Percentiles rank a stretch among this genome's conserved stretches.
Evolutionary conservation across 64 coral and sea anemone species (phyloP).

Genomic region (Trachythela sp.): DNA sequence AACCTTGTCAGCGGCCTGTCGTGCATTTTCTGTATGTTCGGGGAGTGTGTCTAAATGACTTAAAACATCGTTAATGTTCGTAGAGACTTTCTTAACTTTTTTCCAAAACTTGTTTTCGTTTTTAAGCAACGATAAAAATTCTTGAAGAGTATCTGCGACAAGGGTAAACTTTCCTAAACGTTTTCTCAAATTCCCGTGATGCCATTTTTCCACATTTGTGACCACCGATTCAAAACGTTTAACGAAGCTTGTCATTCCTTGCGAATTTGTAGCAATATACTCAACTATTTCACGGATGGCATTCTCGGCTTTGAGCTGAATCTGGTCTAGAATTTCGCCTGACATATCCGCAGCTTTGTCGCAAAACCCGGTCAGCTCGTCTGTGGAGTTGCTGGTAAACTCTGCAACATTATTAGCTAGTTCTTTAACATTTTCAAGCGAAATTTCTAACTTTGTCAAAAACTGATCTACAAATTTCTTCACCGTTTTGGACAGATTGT

Average conservation of each 20-base stretch:
- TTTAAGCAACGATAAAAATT: slow-evolving; percentile 12
- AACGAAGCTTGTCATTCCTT: neutral
- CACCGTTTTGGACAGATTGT: slow-evolving; percentile 55
- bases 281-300: neutral
- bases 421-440: slow-evolving; percentile 55
- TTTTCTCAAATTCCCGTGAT: neutral
- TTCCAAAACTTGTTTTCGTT: neutral
- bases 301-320: neutral
- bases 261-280: neutral
- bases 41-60: slow-evolving; percentile 60
- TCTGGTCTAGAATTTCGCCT: neutral
- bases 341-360: neutral
- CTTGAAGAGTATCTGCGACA: neutral
- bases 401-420: slow-evolving; percentile 40
- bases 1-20: slow-evolving; percentile 72
- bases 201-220: neutral
- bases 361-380: neutral
- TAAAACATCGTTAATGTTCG: slow-evolving; percentile 54
- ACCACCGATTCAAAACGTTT: neutral
- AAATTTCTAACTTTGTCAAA: slow-evolving; percentile 57
- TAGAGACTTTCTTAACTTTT: neutral
- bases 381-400: neutral
- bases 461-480: slow-evolving; percentile 62
- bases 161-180: neutral
- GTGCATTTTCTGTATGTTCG: slow-evolving; percentile 63